Evolutionary conservation across 2,888 invertebrate species (phyloP).

Genomic region (Lasioglossum lativentre): DNA sequence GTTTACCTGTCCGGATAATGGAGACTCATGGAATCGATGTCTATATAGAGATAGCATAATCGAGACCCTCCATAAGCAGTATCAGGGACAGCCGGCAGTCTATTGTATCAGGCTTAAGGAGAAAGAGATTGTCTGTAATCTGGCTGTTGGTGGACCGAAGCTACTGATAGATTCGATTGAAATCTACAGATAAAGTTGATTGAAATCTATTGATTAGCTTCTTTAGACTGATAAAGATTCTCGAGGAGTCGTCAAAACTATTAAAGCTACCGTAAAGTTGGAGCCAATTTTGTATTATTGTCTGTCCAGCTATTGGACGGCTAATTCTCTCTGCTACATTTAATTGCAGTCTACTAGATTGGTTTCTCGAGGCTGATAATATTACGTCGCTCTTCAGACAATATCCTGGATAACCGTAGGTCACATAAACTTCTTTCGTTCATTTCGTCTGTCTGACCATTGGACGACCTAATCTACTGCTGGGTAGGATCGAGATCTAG

Average conservation of each 20-base stretch:
- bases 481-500: neutral
- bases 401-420: neutral
- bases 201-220: constrained; percentile 1
- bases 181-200: neutral
- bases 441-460: neutral
- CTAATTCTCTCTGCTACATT: neutral
- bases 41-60: constrained; percentile 25
- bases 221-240: neutral
- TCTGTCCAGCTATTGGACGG: neutral
- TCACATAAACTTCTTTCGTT: neutral
- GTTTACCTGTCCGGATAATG: constrained; percentile 42
- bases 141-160: neutral
- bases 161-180: neutral
- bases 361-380: neutral
- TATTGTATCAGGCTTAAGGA: constrained; percentile 37
- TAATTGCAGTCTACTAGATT: neutral
- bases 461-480: neutral
- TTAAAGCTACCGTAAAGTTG: neutral
- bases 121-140: constrained; percentile 27
- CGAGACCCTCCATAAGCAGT: constrained; percentile 22
- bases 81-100: constrained; percentile 27
- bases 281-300: neutral
- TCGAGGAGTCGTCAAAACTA: neutral
- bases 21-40: constrained; percentile 35
- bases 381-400: neutral